Evolutionary conservation across 2,113 vertebrate species (phyloP).

Genomic region (Alaudala cheleensis): DNA sequence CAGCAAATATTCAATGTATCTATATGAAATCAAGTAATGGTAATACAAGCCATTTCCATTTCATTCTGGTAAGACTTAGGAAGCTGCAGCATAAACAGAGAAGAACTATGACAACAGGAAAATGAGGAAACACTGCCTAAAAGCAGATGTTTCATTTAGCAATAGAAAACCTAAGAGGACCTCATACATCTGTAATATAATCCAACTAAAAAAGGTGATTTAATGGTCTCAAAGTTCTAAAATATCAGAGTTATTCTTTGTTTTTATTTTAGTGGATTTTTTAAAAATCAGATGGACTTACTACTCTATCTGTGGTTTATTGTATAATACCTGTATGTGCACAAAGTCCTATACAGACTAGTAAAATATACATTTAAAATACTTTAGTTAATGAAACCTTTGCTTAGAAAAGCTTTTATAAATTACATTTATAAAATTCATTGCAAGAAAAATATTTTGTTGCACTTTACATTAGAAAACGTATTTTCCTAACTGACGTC

Average conservation of each 20-base stretch:
- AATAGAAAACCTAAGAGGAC: neutral
- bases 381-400: neutral
- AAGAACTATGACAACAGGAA: neutral
- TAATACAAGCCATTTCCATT: neutral
- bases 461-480: neutral
- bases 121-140: neutral
- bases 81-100: neutral
- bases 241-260: neutral
- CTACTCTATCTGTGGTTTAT: neutral
- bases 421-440: neutral
- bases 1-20: neutral
- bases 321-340: neutral
- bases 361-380: neutral
- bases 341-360: neutral
- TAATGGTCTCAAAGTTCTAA: neutral
- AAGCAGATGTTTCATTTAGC: neutral
- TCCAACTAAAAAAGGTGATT: neutral
- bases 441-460: neutral
- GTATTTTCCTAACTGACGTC: neutral
- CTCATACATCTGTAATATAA: neutral
- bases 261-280: neutral
- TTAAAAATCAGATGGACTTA: neutral
- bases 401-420: neutral
- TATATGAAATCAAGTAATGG: rapidly evolving
- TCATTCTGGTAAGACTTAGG: neutral